Evolutionary conservation across 2,797 vertebrate genomes (phyloP), one percentile per base, ranked within the genome.

Genomic region (Neopelma chrysocephalum): DNA sequence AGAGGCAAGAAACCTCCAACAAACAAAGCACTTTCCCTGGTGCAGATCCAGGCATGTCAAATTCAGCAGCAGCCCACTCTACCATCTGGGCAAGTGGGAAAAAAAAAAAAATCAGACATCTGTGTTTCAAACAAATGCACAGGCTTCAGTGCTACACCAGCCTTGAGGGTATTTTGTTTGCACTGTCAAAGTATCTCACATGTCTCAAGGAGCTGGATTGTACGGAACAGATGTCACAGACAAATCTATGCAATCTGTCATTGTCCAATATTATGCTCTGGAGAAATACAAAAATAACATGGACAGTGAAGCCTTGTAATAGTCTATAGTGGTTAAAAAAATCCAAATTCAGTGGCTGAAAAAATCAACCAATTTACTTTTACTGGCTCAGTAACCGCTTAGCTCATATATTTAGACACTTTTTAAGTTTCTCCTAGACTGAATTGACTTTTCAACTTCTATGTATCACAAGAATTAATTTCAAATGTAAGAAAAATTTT

Each of bases 401-500:
- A 92, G 47, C 31, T 82, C 22, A 57, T 50, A 7, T 23, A 83
- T 43, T 58, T 34, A 47, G 16, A 5, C 11, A 47, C 48, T 45
- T 75, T 43, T 36, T 0, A 57, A 62, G 32, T 56, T 92, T 51
- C 27, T 79, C 32, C 38, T 61, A 38, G 25, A 87, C 80, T 18
- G 3, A 88, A 71, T 54, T 90, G 53, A 93, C 73, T 84, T 96
- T 77, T 72, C 82, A 87, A 64, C 18, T 75, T 81, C 65, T 77
- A 83, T 12, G 42, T 57, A 94, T 26, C 78, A 96, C 93, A 96
- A 91, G 69, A 77, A 88, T 42, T 89, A 9, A n/a, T 73, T 96
- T 97, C 70, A 93, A 97, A 97, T 64, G 47, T 96, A 97, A 93
- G 93, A 95, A 96, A 91, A 95, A 70, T 71, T 97, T 97, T 97